Conservation (phyloP, 2,888 invertebrate species). For the Furcula furcula region DNA sequence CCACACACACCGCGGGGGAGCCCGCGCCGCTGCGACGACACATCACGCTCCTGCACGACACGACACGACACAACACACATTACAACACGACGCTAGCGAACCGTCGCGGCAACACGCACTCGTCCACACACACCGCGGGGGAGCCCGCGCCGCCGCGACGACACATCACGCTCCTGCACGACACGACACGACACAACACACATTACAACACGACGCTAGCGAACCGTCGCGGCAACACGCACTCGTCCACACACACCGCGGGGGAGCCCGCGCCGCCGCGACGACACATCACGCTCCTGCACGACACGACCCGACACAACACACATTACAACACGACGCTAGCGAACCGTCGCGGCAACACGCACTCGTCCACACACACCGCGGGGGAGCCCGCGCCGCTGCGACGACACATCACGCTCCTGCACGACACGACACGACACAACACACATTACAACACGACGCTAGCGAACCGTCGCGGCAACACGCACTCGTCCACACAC, state of each 20-base stretch:
- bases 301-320: constrained; percentile 52
- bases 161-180: constrained; percentile 26
- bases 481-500: constrained; percentile 94
- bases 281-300: constrained; percentile 21
- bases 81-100: constrained; percentile 95
- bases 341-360: constrained; percentile 96
- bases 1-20: constrained; percentile 80
- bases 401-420: constrained; percentile 18
- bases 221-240: constrained; percentile 95
- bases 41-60: constrained; percentile 33
- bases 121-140: constrained; percentile 85
- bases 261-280: constrained; percentile 16
- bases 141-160: constrained; percentile 11
- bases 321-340: constrained; percentile 94
- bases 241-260: constrained; percentile 89
- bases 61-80: too few species aligned
- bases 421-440: constrained; percentile 47
- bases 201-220: constrained; percentile 94
- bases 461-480: constrained; percentile 94
- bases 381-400: constrained; percentile 21
- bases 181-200: too few species aligned
- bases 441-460: constrained; percentile 95
- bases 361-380: constrained; percentile 91
- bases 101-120: constrained; percentile 95
- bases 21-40: constrained; percentile 9